Base-by-base conservation (phyloP, 2,113 vertebrate genomes). In the Pandion haliaetus region DNA sequence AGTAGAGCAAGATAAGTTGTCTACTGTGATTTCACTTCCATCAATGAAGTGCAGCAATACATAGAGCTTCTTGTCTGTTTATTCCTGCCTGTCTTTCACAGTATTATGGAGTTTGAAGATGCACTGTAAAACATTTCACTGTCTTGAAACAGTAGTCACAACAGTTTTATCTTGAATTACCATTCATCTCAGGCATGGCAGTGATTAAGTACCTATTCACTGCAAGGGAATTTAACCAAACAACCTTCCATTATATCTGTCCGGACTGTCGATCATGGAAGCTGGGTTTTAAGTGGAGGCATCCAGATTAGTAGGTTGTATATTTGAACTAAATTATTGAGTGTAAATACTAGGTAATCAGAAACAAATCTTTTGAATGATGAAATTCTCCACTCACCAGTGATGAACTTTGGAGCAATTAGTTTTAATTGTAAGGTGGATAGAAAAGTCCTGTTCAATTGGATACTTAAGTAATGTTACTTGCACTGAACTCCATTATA, bases 341-440 rank as follows among this genome's bases (percentile, higher is more conserved):
- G 40, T 24, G 32, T 69, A 63, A 93, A 70, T 58, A 36, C 18
- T 25, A 54, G 79, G 52, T 50, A 65, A 74, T 78, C 77, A 88
- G 65, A 83, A 96, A 88, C 66, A 86, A 92, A 76, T 63, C 10
- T 66, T 71, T 16, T 3, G 9, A 73, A 31, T 70, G 70, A 63
- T 84, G 90, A 81, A 58, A 66, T 86, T 86, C 42, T 63, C 34
- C 32, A 3, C 45, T 92, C n/a, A 4, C 49, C 4, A 2, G 15
- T 83, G 82, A 80, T 86, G 92, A 91, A 86, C 55, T 61, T 77
- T 40, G 62, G 42, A 96, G 49, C 2, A 0, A 79, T 91, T 91
- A 77, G 59, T 73, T 69, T 72, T 92, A 90, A 94, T 93, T 91
- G 80, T 69, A 73, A 76, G 73, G 93, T 93, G 91, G 91, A 95